Percentiles rank a stretch among this genome's conserved stretches.
These are phyloP conservation scores for Dreissena polymorpha DNA, from an alignment of 1,140 invertebrate genomes.

Conservation along the genomic window DNA sequence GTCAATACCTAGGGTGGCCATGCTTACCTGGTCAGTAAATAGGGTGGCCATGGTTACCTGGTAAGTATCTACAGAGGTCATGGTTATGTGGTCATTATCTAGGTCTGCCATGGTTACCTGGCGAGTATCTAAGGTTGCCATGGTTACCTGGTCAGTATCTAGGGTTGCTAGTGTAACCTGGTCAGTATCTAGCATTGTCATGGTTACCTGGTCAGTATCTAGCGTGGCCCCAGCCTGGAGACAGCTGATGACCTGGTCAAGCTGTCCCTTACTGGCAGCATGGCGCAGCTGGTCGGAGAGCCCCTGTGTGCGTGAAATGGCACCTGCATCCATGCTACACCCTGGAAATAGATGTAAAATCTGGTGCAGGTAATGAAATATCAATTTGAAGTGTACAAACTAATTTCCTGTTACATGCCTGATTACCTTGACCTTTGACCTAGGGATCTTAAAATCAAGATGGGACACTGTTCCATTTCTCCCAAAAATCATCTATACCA, in stretches of 20 bases:
- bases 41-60: too few species aligned
- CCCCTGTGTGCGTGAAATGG: slow-evolving; percentile 1
- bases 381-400: too few species aligned
- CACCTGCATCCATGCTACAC: slow-evolving; percentile 25
- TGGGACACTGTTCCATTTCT: too few species aligned
- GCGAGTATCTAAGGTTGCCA: slow-evolving; percentile 69
- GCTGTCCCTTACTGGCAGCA: slow-evolving; percentile 74
- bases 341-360: slow-evolving; percentile 7
- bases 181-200: slow-evolving; percentile 71
- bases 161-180: slow-evolving; percentile 66
- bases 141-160: slow-evolving; percentile 71
- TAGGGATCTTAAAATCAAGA: too few species aligned
- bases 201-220: slow-evolving; percentile 69
- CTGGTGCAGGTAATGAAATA: too few species aligned
- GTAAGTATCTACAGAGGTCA: too few species aligned
- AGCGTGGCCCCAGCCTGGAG: slow-evolving; percentile 68
- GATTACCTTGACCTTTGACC: too few species aligned
- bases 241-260: slow-evolving; percentile 69
- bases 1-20: slow-evolving; percentile 69
- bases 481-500: too few species aligned
- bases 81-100: slow-evolving; percentile 68
- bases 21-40: too few species aligned
- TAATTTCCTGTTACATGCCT: too few species aligned
- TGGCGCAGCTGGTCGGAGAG: slow-evolving; percentile 62
- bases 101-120: slow-evolving; percentile 68